phyloP scores from a whole-genome alignment of 2,113 vertebrate genomes.

The Tachuris rubrigastra region DNA sequence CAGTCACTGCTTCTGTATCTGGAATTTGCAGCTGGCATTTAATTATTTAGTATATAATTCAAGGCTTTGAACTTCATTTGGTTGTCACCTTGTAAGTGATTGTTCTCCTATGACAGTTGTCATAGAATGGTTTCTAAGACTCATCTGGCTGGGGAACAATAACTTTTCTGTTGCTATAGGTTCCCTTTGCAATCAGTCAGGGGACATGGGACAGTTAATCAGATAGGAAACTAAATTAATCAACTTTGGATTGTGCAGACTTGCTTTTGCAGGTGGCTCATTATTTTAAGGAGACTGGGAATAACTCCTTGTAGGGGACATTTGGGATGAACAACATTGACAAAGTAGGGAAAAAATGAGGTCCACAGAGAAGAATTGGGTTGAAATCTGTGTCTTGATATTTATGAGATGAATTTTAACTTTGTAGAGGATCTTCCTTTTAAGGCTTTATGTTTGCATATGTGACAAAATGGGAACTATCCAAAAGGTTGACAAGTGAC shows the following conservation, averaged over 20 bases:
- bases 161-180: background rate
- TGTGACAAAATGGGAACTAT: background rate
- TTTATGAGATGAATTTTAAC: background rate
- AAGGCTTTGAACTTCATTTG: constrained; percentile 16
- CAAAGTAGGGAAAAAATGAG: background rate
- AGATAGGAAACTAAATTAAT: background rate
- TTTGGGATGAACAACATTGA: background rate
- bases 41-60: constrained; percentile 24
- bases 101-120: background rate
- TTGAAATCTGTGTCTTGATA: background rate
- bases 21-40: constrained; percentile 4
- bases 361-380: background rate
- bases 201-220: background rate
- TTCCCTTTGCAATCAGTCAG: background rate
- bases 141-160: background rate
- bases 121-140: background rate
- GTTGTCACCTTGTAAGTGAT: background rate
- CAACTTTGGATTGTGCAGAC: background rate
- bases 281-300: background rate
- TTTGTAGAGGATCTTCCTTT: background rate
- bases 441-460: background rate
- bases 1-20: background rate
- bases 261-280: background rate
- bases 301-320: background rate
- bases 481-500: background rate